phyloP scores from a whole-genome alignment of 92 coral and sea anemone genomes.

The Epizoanthus illoricatus region DNA sequence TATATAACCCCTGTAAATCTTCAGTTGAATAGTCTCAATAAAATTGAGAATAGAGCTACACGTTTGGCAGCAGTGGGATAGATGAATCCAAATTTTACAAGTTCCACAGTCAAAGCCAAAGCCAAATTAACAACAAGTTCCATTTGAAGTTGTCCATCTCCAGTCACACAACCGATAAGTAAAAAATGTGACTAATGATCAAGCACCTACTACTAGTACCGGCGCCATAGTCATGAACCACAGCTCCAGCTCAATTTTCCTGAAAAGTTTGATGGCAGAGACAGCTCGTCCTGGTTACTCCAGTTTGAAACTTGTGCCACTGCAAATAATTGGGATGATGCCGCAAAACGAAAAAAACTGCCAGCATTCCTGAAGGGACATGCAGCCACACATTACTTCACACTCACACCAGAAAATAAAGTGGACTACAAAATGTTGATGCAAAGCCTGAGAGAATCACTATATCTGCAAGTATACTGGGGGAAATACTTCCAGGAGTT shows the following conservation, averaged over 20 bases:
- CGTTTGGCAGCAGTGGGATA: no score
- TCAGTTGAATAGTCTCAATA: no score
- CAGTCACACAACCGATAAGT: no score
- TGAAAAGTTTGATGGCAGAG: constrained; percentile 10
- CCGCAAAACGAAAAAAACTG: constrained; percentile 8
- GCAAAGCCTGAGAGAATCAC: neutral
- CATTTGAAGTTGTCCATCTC: no score
- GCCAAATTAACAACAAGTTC: no score
- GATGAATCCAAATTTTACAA: no score
- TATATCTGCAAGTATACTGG: neutral
- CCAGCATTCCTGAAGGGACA: constrained; percentile 23
- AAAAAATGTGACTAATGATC: no score
- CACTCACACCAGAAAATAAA: neutral
- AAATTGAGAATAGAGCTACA: no score
- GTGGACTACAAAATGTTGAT: neutral
- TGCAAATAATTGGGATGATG: constrained; percentile 21
- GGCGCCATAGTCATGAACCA: constrained; percentile 22
- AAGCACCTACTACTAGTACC: no score
- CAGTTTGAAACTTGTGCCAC: constrained; percentile 22
- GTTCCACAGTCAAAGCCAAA: no score
- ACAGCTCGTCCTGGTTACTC: constrained; percentile 9
- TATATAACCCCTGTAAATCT: no score
- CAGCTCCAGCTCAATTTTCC: constrained; percentile 14
- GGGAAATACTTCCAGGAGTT: constrained; percentile 40
- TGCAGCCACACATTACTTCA: constrained; percentile 15